These are phyloP conservation scores for Macrosteles quadrilineatus DNA, from an alignment of 1,140 invertebrate species.

Conservation along the genomic window DNA sequence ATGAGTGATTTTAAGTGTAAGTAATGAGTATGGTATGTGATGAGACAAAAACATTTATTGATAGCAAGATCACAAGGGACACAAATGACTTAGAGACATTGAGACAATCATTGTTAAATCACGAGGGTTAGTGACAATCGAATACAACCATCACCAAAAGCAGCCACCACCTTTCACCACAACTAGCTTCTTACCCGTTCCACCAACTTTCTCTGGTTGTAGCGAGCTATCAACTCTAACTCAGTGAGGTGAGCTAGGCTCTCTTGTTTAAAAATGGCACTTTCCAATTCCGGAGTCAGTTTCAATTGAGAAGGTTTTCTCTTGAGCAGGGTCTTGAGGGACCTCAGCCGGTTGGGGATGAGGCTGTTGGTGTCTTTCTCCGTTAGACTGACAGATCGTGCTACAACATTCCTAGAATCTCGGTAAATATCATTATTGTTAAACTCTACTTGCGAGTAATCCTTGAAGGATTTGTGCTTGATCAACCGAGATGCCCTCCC, in stretches of 20 bases:
- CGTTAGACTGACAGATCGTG: background rate
- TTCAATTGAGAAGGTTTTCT: slow-evolving; percentile 24
- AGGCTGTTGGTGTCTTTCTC: slow-evolving; percentile 4
- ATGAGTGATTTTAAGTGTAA: background rate
- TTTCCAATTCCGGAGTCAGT: slow-evolving; percentile 50
- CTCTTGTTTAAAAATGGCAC: slow-evolving; percentile 53
- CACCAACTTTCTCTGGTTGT: slow-evolving; percentile 51
- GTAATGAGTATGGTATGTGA: background rate
- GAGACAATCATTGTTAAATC: background rate
- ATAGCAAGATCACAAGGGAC: background rate
- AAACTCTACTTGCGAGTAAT: slow-evolving; percentile 3
- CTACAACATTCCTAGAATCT: background rate
- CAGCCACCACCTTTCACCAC: background rate
- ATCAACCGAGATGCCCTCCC: background rate
- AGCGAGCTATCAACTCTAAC: slow-evolving; percentile 51
- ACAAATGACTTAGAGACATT: no score
- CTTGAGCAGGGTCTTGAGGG: slow-evolving; percentile 12
- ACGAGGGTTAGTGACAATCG: background rate
- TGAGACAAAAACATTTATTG: slow-evolving; percentile 1
- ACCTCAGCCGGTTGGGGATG: background rate
- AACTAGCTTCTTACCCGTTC: slow-evolving; percentile 51
- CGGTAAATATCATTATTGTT: slow-evolving; percentile 14
- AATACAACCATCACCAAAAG: background rate
- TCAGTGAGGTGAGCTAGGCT: slow-evolving; percentile 53
- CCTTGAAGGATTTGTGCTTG: slow-evolving; percentile 16